Evolutionary conservation across 2,888 invertebrate species (phyloP), one percentile per base, ranked within the genome.

Genomic region (Petrolisthes manimaculis): DNA sequence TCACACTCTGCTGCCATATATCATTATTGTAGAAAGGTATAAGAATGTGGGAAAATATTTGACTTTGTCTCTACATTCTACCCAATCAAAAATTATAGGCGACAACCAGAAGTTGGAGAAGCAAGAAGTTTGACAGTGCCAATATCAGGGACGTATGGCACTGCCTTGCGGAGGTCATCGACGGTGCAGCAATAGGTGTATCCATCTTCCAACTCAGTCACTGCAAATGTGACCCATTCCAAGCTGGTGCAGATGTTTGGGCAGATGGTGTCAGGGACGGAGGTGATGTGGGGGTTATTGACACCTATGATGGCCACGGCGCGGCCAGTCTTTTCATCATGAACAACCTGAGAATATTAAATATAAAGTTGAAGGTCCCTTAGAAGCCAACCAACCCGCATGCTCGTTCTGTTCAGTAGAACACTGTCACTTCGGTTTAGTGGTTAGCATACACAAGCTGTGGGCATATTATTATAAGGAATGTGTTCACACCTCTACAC

Each of bases 131-230:
- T 69, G 18, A 83, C 83, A 24, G 18, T 0, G 21, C 86, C 86
- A 0, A 90, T 67, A 69, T 90, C 88, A 5, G 90, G 90, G 21
- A 81, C 86, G 69, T 84, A 51, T 5, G 90, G 88, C 6, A 90
- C 67, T 21, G 81, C 83, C 12, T 24, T 24, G 5, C 81, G 21
- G 18, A 90, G 83, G 69, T 88, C 90, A 24, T 86, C 77, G 37
- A 86, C 88, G 51, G 79, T 81, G 37, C 90, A 90, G 84, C 90
- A 90, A 81, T 88, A 90, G 21, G 80, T 88, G 81, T 78, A 84
- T 21, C 90, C 90, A 5, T 56, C 53, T 3, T 21, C 75, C 37
- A 88, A 77, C 78, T 90, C 86, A 12, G 18, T 67, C 78, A 84
- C 51, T 54, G 88, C 81, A 8, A 88, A 86, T 55, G 69, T 67